Evolutionary conservation across 2,797 vertebrate genomes (phyloP), one percentile per base, ranked within the genome.

Genomic region (Malurus leucopterus): DNA sequence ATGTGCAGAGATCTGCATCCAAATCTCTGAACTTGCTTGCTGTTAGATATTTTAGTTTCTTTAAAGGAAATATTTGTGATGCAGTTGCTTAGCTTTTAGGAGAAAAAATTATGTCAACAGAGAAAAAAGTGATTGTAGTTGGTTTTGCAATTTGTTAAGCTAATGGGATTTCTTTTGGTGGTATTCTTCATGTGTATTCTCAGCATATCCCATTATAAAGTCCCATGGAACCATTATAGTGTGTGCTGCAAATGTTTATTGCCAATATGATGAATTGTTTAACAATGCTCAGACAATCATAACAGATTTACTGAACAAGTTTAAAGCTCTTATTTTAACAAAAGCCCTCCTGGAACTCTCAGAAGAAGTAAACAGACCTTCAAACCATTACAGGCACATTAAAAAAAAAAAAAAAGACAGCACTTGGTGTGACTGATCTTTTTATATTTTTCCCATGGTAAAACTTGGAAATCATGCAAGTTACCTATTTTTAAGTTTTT

Each of bases 241-340:
- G 30, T 84, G 70, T 82, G 64, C 84, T 78, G 78, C 61, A 92
- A 90, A 85, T 83, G 54, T 90, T 94, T 94, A 93, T 94, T 92
- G 82, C 71, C 63, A 89, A 53, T 88, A 90, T 79, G 90, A 95
- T 92, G 94, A 91, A 94, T 94, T 55, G 89, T 92, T 95, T 92
- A 88, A 84, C 67, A 83, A 70, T 64, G 43, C 74, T 73, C 65
- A 91, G 70, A 71, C 62, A 87, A 88, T 94, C 61, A 90, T 91
- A 93, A 84, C 24, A 68, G 85, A 89, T 91, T 91, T 93, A 80
- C 55, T 82, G 61, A 90, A 88, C n/a, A 55, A 70, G 32, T 86
- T 95, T 86, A 79, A 81, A 79, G 90, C 13, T 64, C 62, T 81
- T 81, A 32, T 72, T 94, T 89, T 89, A 65, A 88, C 71, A 77